Evolutionary conservation across 2,888 invertebrate genomes (phyloP).

Genomic region (Hedya salicella): DNA sequence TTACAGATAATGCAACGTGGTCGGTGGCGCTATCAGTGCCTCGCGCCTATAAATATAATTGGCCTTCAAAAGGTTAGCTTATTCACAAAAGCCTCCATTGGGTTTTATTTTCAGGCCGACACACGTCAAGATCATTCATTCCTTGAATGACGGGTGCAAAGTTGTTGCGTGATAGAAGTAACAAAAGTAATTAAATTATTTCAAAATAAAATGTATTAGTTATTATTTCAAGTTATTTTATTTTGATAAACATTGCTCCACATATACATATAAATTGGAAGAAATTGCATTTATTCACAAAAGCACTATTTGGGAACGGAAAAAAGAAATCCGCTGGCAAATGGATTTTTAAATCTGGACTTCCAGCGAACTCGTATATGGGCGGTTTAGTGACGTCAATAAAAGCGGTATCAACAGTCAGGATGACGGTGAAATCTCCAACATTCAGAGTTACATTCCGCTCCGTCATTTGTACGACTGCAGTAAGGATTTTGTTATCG

Average conservation of each 20-base stretch:
- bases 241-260: conserved; percentile 55
- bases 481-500: conserved; percentile 65
- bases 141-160: conserved; percentile 74
- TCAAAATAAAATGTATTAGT: conserved; percentile 81
- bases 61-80: not conserved
- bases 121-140: conserved; percentile 67
- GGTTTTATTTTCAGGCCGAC: conserved; percentile 78
- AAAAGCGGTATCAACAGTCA: conserved; percentile 71
- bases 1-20: not conserved
- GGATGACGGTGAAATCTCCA: conserved; percentile 61
- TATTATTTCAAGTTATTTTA: conserved; percentile 75
- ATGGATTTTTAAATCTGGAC: conserved; percentile 87
- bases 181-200: conserved; percentile 82
- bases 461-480: conserved; percentile 51
- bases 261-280: conserved; percentile 38
- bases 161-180: conserved; percentile 79
- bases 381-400: conserved; percentile 68
- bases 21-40: not conserved
- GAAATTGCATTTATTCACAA: conserved; percentile 34
- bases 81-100: conserved; percentile 49
- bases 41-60: not conserved
- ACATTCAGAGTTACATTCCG: conserved; percentile 61
- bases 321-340: conserved; percentile 91
- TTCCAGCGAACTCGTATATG: conserved; percentile 76
- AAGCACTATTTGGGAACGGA: conserved; percentile 81